Conservation (phyloP, 2,113 vertebrate genomes). For the Anolis carolinensis region DNA sequence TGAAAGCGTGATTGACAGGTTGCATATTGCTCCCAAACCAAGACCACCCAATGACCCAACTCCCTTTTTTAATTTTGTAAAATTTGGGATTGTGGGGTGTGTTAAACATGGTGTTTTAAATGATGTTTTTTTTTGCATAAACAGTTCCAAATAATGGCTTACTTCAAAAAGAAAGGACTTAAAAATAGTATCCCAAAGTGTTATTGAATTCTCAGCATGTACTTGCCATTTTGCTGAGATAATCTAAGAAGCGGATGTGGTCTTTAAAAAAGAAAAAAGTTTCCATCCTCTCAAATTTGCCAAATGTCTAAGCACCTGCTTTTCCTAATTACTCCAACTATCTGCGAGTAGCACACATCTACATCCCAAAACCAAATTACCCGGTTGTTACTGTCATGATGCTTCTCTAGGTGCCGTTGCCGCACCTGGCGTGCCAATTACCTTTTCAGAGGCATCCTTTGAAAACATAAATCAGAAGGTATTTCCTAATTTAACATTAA, state of each 20-base stretch:
- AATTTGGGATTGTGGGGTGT: too few species aligned
- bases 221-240: conserved; percentile 28
- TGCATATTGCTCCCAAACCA: too few species aligned
- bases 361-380: conserved; percentile 18
- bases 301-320: conserved; percentile 7
- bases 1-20: too few species aligned
- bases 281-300: neutral
- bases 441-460: neutral
- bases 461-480: neutral
- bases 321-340: conserved; percentile 22
- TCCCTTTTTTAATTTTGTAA: too few species aligned
- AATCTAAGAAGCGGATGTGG: conserved; percentile 24
- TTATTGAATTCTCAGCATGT: neutral
- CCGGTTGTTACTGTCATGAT: conserved; percentile 8
- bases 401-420: neutral
- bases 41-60: too few species aligned
- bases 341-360: neutral
- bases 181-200: conserved; percentile 10
- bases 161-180: conserved; percentile 12
- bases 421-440: neutral
- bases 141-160: neutral
- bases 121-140: neutral
- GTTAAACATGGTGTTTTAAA: neutral
- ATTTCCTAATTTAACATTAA: neutral
- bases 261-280: neutral